These are phyloP conservation scores for Harpalus rubripes DNA, from an alignment of 2,888 invertebrate species.

Conservation along the genomic window DNA sequence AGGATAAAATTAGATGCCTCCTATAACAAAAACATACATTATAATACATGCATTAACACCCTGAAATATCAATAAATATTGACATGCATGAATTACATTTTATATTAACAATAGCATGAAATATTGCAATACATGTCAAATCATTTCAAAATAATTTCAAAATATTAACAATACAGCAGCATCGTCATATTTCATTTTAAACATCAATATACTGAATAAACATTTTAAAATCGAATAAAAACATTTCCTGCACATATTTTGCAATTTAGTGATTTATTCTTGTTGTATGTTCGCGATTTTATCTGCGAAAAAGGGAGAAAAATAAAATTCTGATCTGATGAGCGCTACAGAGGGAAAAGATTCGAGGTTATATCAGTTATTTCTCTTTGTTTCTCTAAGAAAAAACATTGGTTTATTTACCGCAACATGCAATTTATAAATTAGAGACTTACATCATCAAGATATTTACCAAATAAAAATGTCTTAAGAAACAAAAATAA, in stretches of 20 bases:
- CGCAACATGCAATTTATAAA: constrained; percentile 35
- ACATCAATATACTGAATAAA: neutral
- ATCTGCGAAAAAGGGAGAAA: neutral
- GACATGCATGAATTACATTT: neutral
- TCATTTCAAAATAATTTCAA: neutral
- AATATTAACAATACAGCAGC: neutral
- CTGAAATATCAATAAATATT: neutral
- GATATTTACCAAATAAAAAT: constrained; percentile 2
- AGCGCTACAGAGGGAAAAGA: neutral
- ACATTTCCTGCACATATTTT: neutral
- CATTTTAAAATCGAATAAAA: neutral
- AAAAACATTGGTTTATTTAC: constrained; percentile 23
- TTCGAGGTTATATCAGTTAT: neutral
- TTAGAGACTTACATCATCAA: constrained; percentile 6
- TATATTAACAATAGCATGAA: neutral
- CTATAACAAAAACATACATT: constrained; percentile 77
- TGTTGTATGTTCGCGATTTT: constrained; percentile 2
- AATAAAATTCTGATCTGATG: constrained; percentile 28
- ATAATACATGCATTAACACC: neutral
- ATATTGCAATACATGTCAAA: neutral
- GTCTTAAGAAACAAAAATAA: neutral
- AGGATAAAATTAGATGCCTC: constrained; percentile 94
- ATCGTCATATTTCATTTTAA: constrained; percentile 1
- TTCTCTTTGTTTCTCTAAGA: constrained; percentile 16
- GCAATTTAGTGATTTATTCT: neutral